These are phyloP conservation scores for Proterorhinus semilunaris DNA, from an alignment of 2,113 vertebrate species.

Conservation along the genomic window DNA sequence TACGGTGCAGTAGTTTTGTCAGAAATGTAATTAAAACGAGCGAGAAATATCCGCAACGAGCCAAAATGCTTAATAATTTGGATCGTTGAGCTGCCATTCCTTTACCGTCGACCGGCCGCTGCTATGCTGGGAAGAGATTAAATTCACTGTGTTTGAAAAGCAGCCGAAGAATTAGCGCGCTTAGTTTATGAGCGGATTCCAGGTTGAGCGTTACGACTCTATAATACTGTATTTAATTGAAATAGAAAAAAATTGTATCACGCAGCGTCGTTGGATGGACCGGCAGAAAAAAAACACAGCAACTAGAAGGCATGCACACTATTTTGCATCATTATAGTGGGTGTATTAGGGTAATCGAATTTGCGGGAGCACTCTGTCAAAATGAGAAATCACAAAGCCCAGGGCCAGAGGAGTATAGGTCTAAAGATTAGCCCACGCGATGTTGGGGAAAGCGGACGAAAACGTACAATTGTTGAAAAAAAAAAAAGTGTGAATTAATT, in stretches of 20 bases:
- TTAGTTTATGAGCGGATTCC: conserved; percentile 39
- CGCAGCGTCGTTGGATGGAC: conserved; percentile 16
- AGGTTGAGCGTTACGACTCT: conserved; percentile 26
- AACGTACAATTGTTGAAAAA: not conserved
- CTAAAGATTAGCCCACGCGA: conserved; percentile 18
- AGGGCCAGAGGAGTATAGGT: conserved; percentile 6
- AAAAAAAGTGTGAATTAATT: not conserved
- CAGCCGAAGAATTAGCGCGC: conserved; percentile 34
- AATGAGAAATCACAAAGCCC: conserved; percentile 24
- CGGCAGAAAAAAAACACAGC: conserved; percentile 1
- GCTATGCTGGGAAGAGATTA: conserved; percentile 34
- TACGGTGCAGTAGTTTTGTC: conserved; percentile 18
- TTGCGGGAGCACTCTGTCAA: conserved; percentile 10
- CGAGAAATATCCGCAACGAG: conserved; percentile 17
- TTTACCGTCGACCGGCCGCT: not conserved
- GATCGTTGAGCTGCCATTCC: conserved; percentile 27
- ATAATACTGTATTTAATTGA: conserved; percentile 42
- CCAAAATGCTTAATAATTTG: conserved; percentile 29
- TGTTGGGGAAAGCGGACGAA: not conserved
- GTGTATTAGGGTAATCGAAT: conserved; percentile 36
- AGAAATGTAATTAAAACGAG: conserved; percentile 26
- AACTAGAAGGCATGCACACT: conserved; percentile 7
- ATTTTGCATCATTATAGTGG: conserved; percentile 20
- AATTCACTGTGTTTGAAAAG: conserved; percentile 28
- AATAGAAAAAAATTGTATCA: conserved; percentile 35